Evolutionary conservation across 1,140 invertebrate species (phyloP), one percentile per base, ranked within the genome.

Genomic region (Steinernema khuongi): DNA sequence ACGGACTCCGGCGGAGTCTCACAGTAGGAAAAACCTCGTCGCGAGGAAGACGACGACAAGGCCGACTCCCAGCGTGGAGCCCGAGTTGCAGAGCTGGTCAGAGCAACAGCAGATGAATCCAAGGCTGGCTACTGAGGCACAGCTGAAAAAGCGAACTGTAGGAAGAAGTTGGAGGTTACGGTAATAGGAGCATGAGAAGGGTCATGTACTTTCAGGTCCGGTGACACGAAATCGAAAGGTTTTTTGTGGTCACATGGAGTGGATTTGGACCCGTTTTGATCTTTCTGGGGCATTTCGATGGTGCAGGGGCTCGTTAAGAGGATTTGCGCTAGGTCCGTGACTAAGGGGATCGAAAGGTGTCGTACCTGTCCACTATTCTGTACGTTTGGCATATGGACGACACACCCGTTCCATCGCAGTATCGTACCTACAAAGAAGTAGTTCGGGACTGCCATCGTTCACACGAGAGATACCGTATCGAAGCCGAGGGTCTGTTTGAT

Each of bases 301-400:
- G n/a, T n/a, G n/a, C n/a, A n/a, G n/a, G n/a, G n/a, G n/a, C n/a
- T n/a, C n/a, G n/a, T n/a, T n/a, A n/a, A n/a, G n/a, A n/a, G n/a
- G n/a, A n/a, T n/a, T n/a, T n/a, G n/a, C n/a, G n/a, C n/a, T n/a
- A n/a, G n/a, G n/a, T n/a, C n/a, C n/a, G n/a, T n/a, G n/a, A n/a
- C n/a, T n/a, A n/a, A n/a, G n/a, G n/a, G n/a, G n/a, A n/a, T n/a
- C n/a, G n/a, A n/a, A 83, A 75, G 32, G 70, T 85, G 22, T 83
- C 77, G 32, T 83, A 83, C 2, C 76, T 67, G 33, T 83, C 79
- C 11, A 83, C 70, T 2, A 85, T 76, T 22, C 78, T 69, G 43
- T 83, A 83, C 2, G 82, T 82, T 72, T 81, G 76, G 68, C 82
- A 83, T 50, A 83, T 85, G 2, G 83, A 83, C 26, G 81, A 83